These are phyloP conservation scores for Dendrophyllia cribrosa DNA, from an alignment of 64 coral and sea anemone genomes.

Conservation along the genomic window DNA sequence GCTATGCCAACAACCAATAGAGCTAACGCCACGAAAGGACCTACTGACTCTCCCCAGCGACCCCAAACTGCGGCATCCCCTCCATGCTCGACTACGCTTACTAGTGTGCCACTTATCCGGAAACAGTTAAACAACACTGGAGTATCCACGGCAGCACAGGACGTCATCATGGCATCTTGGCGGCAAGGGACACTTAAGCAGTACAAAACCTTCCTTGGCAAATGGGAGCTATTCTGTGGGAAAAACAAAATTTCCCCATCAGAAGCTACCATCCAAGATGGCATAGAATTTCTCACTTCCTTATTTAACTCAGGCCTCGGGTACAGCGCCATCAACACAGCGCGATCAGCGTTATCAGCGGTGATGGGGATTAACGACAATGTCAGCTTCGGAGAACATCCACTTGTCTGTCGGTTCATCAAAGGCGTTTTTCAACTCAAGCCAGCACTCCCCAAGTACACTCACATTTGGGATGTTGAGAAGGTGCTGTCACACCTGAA, in stretches of 20 bases:
- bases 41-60: constrained; percentile 27
- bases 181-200: not conserved
- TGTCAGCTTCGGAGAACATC: constrained; percentile 31
- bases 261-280: constrained; percentile 9
- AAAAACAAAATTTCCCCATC: not conserved
- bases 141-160: not conserved
- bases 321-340: too few relatives aligned
- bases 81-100: not conserved
- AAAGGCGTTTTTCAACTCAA: constrained; percentile 59
- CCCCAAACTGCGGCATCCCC: not conserved
- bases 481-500: constrained; percentile 2
- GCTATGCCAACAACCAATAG: not conserved
- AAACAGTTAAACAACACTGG: not conserved
- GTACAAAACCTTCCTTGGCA: constrained; percentile 35
- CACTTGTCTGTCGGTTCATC: constrained; percentile 37
- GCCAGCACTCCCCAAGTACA: constrained; percentile 30
- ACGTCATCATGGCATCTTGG: constrained; percentile 34
- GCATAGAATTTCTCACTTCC: constrained; percentile 19
- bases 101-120: constrained; percentile 44
- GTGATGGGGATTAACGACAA: constrained; percentile 17
- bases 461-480: constrained; percentile 41
- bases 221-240: constrained; percentile 29
- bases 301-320: constrained; percentile 39
- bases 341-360: constrained; percentile 38
- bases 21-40: not conserved